Conservation (phyloP, 2,113 vertebrate genomes). For the Herpailurus yagouaroundi region DNA sequence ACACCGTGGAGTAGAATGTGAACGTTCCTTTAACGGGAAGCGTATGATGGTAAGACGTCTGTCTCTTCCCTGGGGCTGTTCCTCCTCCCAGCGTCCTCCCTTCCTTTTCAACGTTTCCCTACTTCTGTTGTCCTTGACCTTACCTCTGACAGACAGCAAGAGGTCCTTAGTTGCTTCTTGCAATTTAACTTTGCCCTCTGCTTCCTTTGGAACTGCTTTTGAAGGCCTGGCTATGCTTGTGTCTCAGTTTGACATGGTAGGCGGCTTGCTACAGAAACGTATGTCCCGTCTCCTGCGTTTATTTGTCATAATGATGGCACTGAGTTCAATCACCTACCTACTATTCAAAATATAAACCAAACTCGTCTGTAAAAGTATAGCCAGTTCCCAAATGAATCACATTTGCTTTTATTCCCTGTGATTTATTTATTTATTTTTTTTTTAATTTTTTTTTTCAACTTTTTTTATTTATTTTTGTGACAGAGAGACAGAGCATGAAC, state of each 20-base stretch:
- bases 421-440: too few species aligned
- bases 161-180: neutral
- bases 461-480: too few species aligned
- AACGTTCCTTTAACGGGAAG: accelerated
- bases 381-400: neutral
- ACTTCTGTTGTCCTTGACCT: neutral
- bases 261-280: neutral
- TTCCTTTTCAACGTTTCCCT: neutral
- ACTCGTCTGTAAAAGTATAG: neutral
- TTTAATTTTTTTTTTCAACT: too few species aligned
- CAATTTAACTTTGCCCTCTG: neutral
- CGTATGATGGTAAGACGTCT: accelerated
- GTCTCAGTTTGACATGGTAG: neutral
- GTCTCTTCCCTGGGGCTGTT: neutral
- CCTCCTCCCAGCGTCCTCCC: neutral
- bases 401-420: neutral
- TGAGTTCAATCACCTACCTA: neutral
- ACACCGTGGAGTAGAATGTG: neutral
- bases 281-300: neutral
- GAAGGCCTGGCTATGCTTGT: too few species aligned
- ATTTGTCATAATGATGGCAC: neutral
- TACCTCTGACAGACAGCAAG: neutral
- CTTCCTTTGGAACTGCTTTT: neutral
- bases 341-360: neutral
- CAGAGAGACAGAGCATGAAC: too few species aligned